Percentiles rank a stretch among this genome's conserved stretches.
These are phyloP conservation scores for Cylindroiulus punctatus DNA, from an alignment of 2,888 invertebrate genomes.

Conservation along the genomic window DNA sequence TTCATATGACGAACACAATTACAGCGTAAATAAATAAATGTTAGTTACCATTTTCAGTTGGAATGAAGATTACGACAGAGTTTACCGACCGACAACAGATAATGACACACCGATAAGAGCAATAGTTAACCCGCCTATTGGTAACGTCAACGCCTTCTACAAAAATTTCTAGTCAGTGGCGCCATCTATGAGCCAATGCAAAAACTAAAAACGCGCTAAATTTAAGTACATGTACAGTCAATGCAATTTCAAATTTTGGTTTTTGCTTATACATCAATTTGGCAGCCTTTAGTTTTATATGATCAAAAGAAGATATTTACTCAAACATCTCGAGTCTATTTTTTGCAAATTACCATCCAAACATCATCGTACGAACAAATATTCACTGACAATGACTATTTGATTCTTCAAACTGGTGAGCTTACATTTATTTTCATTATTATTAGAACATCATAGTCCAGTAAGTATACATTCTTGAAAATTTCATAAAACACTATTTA, in stretches of 20 bases:
- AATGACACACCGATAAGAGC: background rate
- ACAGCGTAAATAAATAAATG: background rate
- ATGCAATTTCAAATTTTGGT: no score
- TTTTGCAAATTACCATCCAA: no score
- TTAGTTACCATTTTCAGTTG: background rate
- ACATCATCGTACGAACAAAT: no score
- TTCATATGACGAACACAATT: background rate
- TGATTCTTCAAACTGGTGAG: slow-evolving; percentile 14
- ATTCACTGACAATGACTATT: slow-evolving; percentile 23
- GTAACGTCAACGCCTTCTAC: background rate
- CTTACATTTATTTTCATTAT: slow-evolving; percentile 27
- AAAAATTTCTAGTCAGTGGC: background rate
- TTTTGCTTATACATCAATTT: no score
- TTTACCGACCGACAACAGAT: background rate
- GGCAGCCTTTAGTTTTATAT: no score
- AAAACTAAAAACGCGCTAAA: background rate
- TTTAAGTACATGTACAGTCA: background rate
- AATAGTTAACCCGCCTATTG: background rate
- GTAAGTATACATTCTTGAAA: slow-evolving; percentile 36
- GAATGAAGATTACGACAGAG: background rate
- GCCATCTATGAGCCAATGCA: background rate
- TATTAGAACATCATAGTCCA: slow-evolving; percentile 22
- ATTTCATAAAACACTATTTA: slow-evolving; percentile 38
- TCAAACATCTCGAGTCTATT: no score
- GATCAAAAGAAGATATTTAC: no score